phyloP scores from a whole-genome alignment of 2,888 invertebrate species.

The Zelleria hepariella region DNA sequence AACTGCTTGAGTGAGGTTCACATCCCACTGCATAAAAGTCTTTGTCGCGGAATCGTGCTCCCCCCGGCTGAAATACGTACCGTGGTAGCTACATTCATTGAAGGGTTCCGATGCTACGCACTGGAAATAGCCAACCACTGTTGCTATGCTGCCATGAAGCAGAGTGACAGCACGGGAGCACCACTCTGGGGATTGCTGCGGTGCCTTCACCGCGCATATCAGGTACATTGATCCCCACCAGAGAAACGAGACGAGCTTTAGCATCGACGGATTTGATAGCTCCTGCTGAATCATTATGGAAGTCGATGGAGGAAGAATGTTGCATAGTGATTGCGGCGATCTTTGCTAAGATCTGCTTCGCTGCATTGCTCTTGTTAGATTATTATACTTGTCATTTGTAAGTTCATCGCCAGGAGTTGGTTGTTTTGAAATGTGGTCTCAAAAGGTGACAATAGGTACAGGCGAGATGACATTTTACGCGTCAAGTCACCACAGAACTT shows the following conservation, averaged over 20 bases:
- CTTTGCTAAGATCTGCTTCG: background rate
- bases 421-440: no score
- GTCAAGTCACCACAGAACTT: no score
- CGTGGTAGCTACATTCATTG: slow-evolving; percentile 11
- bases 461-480: no score
- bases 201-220: slow-evolving; percentile 19
- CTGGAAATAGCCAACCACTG: slow-evolving; percentile 37
- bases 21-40: no score
- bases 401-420: background rate
- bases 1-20: no score
- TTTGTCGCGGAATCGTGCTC: no score
- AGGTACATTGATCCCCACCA: slow-evolving; percentile 45
- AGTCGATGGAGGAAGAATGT: background rate
- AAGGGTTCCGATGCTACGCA: slow-evolving; percentile 30
- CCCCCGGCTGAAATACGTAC: slow-evolving; percentile 26
- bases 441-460: no score
- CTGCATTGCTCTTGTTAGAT: background rate
- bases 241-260: slow-evolving; percentile 46
- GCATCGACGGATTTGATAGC: slow-evolving; percentile 29
- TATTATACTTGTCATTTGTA: no score
- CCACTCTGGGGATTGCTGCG: slow-evolving; percentile 41
- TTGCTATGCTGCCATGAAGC: slow-evolving; percentile 44
- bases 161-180: slow-evolving; percentile 45
- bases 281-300: slow-evolving; percentile 32
- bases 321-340: background rate